Conservation (phyloP, 2,888 invertebrate genomes). For the Cenopis cana region DNA sequence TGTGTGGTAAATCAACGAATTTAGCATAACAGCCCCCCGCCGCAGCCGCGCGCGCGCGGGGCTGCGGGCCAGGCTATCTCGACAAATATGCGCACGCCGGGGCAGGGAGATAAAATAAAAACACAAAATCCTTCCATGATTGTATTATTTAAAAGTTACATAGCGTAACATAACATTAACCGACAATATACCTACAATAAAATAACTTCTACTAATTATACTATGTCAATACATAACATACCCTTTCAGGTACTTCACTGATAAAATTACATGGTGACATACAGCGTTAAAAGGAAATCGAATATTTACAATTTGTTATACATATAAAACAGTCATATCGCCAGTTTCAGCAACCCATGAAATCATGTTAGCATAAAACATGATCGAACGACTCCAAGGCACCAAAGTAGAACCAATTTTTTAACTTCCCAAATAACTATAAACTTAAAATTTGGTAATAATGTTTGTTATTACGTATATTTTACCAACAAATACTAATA, state of each 20-base stretch:
- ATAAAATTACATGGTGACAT: not conserved
- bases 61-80: no score
- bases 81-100: no score
- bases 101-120: constrained; percentile 2
- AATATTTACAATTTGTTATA: constrained; percentile 15
- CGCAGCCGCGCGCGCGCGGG: no score
- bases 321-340: not conserved
- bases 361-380: not conserved
- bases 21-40: no score
- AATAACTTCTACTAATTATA: constrained; percentile 28
- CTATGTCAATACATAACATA: constrained; percentile 28
- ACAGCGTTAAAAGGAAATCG: not conserved
- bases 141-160: constrained; percentile 40
- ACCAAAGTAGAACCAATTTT: no score
- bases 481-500: no score
- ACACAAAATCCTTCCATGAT: constrained; percentile 27
- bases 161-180: constrained; percentile 24
- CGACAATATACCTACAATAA: constrained; percentile 35
- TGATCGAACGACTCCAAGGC: not conserved
- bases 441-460: no score
- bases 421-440: no score
- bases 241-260: constrained; percentile 13
- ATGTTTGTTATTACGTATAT: no score
- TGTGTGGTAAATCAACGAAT: no score
- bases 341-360: not conserved